These are phyloP conservation scores for Monoplex corrugatus DNA, from an alignment of 2,888 invertebrate genomes.

Conservation along the genomic window DNA sequence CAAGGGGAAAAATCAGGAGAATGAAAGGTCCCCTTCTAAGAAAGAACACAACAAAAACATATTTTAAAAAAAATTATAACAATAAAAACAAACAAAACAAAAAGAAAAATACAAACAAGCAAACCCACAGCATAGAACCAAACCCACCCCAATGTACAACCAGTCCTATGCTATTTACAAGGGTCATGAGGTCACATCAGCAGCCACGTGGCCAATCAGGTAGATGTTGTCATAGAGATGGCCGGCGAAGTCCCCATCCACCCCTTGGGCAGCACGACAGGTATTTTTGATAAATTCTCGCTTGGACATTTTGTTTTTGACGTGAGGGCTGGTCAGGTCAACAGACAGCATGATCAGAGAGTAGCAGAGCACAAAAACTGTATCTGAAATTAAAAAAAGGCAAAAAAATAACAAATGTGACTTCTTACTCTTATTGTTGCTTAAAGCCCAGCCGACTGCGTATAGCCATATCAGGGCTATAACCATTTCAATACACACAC, in stretches of 20 bases:
- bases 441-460: too few species aligned
- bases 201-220: slow-evolving; percentile 82
- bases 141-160: not conserved
- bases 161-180: slow-evolving; percentile 16
- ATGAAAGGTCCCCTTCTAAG: too few species aligned
- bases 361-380: slow-evolving; percentile 83
- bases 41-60: not conserved
- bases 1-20: too few species aligned
- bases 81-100: not conserved
- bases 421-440: too few species aligned
- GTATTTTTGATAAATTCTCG: slow-evolving; percentile 84
- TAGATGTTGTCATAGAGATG: slow-evolving; percentile 84
- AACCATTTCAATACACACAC: too few species aligned
- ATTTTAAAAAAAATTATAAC: not conserved
- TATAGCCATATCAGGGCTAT: too few species aligned
- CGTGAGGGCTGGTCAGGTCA: slow-evolving; percentile 83
- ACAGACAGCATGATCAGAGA: slow-evolving; percentile 83
- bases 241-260: slow-evolving; percentile 82
- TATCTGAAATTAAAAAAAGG: slow-evolving; percentile 74
- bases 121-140: not conserved
- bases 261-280: slow-evolving; percentile 80
- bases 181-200: slow-evolving; percentile 53
- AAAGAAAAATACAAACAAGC: not conserved
- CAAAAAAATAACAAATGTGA: too few species aligned
- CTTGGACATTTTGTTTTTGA: slow-evolving; percentile 84